phyloP scores from a whole-genome alignment of 2,113 vertebrate genomes.

The Salminus brasiliensis region DNA sequence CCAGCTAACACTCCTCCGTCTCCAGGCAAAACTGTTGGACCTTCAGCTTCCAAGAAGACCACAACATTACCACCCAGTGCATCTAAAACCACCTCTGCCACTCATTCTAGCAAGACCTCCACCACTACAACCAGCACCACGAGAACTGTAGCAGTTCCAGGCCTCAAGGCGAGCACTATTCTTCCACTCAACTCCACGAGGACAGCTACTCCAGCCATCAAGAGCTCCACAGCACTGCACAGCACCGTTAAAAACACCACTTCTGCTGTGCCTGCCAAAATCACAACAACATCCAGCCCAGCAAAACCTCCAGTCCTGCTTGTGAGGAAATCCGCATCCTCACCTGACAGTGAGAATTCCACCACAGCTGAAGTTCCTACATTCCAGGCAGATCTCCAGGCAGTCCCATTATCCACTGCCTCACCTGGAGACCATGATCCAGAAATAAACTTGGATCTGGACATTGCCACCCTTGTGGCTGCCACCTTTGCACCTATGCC shows the following conservation, averaged over 20 bases:
- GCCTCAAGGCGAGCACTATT: slow-evolving; percentile 35
- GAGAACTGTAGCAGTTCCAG: slow-evolving; percentile 44
- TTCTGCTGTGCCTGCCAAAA: slow-evolving; percentile 9
- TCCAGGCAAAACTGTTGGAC: slow-evolving; percentile 38
- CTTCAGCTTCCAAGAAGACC: slow-evolving; percentile 54
- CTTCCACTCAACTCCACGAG: slow-evolving; percentile 50
- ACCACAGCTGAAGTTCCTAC: slow-evolving; percentile 39
- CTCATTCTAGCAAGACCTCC: slow-evolving; percentile 54
- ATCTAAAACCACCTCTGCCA: slow-evolving; percentile 55
- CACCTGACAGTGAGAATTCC: slow-evolving; percentile 50
- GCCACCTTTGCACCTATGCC: slow-evolving; percentile 76
- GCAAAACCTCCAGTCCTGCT: slow-evolving; percentile 28
- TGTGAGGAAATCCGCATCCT: slow-evolving; percentile 24
- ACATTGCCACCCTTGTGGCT: slow-evolving; percentile 67
- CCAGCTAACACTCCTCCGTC: slow-evolving; percentile 21
- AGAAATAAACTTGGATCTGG: slow-evolving; percentile 41
- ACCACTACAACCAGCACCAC: slow-evolving; percentile 44
- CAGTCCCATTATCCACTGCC: slow-evolving; percentile 11
- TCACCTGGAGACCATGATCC: slow-evolving; percentile 34
- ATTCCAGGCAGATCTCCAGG: neutral
- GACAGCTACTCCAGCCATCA: slow-evolving; percentile 26
- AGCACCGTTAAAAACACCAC: slow-evolving; percentile 34
- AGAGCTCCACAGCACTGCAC: slow-evolving; percentile 7
- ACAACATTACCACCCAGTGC: slow-evolving; percentile 50
- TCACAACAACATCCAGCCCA: slow-evolving; percentile 27